Base-by-base conservation (phyloP, 2,888 invertebrate species). In the Drosophila conformis region DNA sequence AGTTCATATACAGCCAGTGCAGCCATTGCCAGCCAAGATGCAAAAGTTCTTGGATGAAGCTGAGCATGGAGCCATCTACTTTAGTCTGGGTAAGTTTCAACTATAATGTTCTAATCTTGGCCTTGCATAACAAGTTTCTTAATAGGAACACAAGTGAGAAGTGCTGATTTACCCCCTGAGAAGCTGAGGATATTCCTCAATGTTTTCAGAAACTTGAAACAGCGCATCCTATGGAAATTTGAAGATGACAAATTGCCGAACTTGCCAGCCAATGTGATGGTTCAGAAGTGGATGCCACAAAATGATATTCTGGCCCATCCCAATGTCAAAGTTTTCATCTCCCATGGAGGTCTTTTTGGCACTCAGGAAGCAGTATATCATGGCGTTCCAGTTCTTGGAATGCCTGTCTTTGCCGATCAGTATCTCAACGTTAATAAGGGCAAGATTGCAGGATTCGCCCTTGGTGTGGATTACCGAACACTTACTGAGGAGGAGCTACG, bases 201-300 rank as follows among this genome's bases (percentile, higher is more conserved):
- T 2, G 92, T 92, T 0, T 93, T 94, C 52, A 76, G 88, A 0
- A 87, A 90, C 54, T 72, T 94, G 31, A 92, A 93, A 54, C 93
- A 93, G 69, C 85, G 91, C 10, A 87, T 94, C 10, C 69, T 94
- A 0, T 93, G 94, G 93, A 94, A 94, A 78, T 94, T 93, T 84
- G 94, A 94, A 74, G 85, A 92, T 36, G 93, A 93, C 4, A 73
- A 80, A 0, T 67, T 91, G 10, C 83, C 92, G 8, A 83, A 93
- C 49, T 61, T 93, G 56, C 92, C 93, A 0, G 71, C 78, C 7
- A 94, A 94, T 75, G 87, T 94, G 0, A 91, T 92, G 78, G 71
- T 94, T 2, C 87, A 90, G 27, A 93, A 93, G 40, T 94, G 94
- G 94, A 83, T 94, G 67, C 94, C 94, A 0, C 94, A 94, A 76